phyloP scores from a whole-genome alignment of 2,888 invertebrate genomes.

The Eubasilissa splendida region DNA sequence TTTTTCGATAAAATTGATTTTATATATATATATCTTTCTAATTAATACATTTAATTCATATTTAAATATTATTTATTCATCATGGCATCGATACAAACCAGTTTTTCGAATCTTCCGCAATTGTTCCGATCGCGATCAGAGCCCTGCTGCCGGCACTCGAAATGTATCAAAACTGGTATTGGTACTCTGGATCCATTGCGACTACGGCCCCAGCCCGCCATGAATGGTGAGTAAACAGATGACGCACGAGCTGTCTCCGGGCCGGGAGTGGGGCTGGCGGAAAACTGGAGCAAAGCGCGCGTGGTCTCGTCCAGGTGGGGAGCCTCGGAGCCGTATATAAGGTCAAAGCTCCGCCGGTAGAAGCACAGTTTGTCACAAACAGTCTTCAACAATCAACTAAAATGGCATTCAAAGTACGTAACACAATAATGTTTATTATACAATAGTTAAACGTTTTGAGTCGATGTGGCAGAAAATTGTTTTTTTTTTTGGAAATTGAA shows the following conservation, averaged over 20 bases:
- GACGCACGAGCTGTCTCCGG: conserved; percentile 16
- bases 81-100: too few species aligned
- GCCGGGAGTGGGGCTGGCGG: conserved; percentile 20
- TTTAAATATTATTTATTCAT: too few species aligned
- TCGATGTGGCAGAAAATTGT: too few species aligned
- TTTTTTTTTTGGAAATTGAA: too few species aligned
- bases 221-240: conserved; percentile 41
- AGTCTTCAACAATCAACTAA: conserved; percentile 38
- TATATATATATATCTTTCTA: too few species aligned
- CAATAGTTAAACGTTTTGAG: too few species aligned
- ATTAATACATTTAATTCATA: too few species aligned
- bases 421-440: too few species aligned
- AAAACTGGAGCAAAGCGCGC: conserved; percentile 40
- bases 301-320: neutral
- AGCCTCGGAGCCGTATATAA: conserved; percentile 27
- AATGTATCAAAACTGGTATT: conserved; percentile 2
- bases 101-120: too few species aligned
- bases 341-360: neutral
- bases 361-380: conserved; percentile 40
- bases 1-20: too few species aligned
- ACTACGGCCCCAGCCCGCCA: neutral
- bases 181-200: neutral
- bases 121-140: too few species aligned
- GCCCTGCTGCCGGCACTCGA: neutral
- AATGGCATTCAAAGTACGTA: conserved; percentile 51